Evolutionary conservation across 2,797 vertebrate genomes (phyloP).

Genomic region (Chaenodraco wilsoni): DNA sequence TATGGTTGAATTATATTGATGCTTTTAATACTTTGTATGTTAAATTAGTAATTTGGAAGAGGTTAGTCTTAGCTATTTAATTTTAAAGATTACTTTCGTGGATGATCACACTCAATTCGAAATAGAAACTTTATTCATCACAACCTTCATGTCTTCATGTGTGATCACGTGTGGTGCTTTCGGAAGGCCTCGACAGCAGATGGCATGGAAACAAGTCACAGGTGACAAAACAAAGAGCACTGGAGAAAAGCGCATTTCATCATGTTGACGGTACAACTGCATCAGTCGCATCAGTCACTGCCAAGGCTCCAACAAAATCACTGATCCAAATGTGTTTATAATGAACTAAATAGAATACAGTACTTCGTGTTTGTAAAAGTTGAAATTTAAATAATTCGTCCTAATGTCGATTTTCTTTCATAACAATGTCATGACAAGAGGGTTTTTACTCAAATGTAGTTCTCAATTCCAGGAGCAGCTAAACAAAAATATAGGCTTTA

Average conservation of each 20-base stretch:
- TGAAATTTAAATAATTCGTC: background rate
- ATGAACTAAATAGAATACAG: background rate
- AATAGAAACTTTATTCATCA: background rate
- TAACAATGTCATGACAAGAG: background rate
- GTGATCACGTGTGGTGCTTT: background rate
- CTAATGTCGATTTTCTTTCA: background rate
- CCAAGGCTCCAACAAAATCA: background rate
- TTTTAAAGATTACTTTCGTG: too few relatives aligned
- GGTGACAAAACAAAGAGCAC: background rate
- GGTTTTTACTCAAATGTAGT: background rate
- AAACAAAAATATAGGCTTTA: background rate
- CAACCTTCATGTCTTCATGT: background rate
- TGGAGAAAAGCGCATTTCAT: background rate
- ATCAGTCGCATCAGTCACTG: too few relatives aligned
- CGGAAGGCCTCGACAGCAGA: background rate
- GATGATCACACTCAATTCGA: background rate
- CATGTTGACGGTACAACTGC: background rate
- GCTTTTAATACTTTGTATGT: background rate
- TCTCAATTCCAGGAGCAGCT: background rate
- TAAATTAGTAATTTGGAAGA: background rate
- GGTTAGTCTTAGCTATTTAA: background rate
- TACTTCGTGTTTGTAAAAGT: background rate
- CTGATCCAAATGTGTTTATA: background rate
- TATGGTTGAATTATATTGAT: background rate
- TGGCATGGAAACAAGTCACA: background rate